Percentiles rank a stretch among this genome's conserved stretches.
Conservation (phyloP, 2,797 vertebrate species). For the Gadopsis marmoratus region DNA sequence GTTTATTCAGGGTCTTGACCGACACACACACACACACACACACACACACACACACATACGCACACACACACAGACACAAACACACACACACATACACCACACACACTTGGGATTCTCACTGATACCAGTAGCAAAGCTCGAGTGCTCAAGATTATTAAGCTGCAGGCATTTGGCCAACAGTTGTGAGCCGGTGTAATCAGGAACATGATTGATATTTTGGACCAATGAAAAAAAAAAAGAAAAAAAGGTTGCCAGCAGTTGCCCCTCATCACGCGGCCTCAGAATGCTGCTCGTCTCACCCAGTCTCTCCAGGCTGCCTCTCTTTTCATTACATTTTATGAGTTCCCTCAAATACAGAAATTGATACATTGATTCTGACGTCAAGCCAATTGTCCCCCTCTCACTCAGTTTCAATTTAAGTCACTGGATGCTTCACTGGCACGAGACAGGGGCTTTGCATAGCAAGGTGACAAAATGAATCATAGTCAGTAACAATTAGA, state of each 20-base stretch:
- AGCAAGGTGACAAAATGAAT: not conserved
- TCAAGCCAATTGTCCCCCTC: not conserved
- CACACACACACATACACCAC: slow-evolving; percentile 3
- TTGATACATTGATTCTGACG: slow-evolving; percentile 30
- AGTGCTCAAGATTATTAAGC: not conserved
- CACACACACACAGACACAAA: too few species aligned
- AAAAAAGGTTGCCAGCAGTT: not conserved
- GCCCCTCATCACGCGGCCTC: too few species aligned
- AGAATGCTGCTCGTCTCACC: too few species aligned
- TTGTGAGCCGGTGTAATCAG: not conserved
- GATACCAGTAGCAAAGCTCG: slow-evolving; percentile 6
- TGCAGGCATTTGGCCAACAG: not conserved
- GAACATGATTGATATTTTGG: not conserved
- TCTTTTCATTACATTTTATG: slow-evolving; percentile 16
- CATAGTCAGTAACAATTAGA: not conserved
- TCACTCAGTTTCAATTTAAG: not conserved
- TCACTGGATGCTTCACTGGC: slow-evolving; percentile 16
- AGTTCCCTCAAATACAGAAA: slow-evolving; percentile 13
- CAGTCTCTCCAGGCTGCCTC: too few species aligned
- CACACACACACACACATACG: too few species aligned
- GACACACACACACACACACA: too few species aligned
- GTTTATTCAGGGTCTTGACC: too few species aligned
- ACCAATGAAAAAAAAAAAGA: not conserved
- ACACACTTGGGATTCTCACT: not conserved
- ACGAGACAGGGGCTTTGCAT: not conserved